Conservation (phyloP, 2,113 vertebrate genomes). For the Otocyon megalotis region DNA sequence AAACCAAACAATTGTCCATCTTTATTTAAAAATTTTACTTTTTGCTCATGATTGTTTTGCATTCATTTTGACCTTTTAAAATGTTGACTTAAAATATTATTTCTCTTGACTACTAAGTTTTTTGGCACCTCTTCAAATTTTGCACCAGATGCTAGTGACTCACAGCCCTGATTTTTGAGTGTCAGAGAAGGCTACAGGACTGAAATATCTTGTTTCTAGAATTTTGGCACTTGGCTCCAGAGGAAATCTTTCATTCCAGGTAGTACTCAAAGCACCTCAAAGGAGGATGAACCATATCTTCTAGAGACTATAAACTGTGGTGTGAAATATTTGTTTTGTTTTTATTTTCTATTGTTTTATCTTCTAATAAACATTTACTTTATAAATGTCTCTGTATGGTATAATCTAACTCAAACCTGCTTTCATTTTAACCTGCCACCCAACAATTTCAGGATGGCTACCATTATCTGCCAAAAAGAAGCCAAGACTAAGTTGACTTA, state of each 20-base stretch:
- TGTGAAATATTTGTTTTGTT: background rate
- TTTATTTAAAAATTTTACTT: background rate
- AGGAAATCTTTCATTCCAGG: background rate
- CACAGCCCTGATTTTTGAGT: background rate
- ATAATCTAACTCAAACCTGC: background rate
- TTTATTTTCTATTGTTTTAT: background rate
- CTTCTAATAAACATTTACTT: background rate
- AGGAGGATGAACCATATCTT: background rate
- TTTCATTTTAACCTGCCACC: background rate
- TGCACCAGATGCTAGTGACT: background rate
- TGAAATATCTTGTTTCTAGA: background rate
- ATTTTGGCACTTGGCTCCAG: background rate
- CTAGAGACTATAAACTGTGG: background rate
- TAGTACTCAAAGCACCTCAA: background rate
- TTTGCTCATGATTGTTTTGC: background rate
- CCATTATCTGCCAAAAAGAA: background rate
- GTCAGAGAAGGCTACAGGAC: background rate
- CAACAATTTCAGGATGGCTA: background rate
- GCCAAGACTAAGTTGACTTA: background rate
- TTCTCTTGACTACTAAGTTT: background rate
- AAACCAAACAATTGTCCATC: background rate
- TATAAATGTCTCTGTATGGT: background rate
- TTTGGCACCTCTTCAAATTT: background rate
- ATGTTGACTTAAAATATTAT: background rate
- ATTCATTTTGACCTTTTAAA: background rate